Percentiles rank a stretch among this genome's conserved stretches.
These are phyloP conservation scores for Hozukius guyotensis DNA, from an alignment of 2,797 vertebrate species.

Conservation along the genomic window DNA sequence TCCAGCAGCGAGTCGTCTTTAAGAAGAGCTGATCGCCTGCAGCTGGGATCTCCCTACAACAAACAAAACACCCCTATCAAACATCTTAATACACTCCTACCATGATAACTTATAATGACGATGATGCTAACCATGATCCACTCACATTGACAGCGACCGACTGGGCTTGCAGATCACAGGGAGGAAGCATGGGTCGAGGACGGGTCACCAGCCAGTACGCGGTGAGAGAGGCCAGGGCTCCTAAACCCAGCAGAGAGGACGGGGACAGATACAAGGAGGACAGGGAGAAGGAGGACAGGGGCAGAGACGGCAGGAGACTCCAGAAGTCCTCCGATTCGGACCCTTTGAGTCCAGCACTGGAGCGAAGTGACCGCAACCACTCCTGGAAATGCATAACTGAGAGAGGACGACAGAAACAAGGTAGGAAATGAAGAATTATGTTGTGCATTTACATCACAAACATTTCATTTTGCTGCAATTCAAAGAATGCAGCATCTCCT, in stretches of 20 bases:
- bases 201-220: conserved; percentile 84
- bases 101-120: accelerated
- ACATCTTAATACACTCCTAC: not conserved
- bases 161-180: conserved; percentile 82
- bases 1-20: conserved; percentile 82
- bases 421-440: not conserved
- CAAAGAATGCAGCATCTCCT: not conserved
- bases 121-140: accelerated
- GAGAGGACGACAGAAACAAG: not conserved
- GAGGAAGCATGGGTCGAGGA: conserved; percentile 79
- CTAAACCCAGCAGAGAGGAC: conserved; percentile 82
- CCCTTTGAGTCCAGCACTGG: conserved; percentile 61
- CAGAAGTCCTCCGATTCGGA: conserved; percentile 72
- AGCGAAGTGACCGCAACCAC: conserved; percentile 80
- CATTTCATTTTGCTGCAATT: not conserved
- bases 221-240: conserved; percentile 83
- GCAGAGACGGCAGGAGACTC: conserved; percentile 71
- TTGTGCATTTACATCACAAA: not conserved
- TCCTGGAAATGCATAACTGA: conserved; percentile 85
- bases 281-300: conserved; percentile 67
- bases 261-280: conserved; percentile 70
- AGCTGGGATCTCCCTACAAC: conserved; percentile 78
- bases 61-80: not conserved
- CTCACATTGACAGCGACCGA: conserved; percentile 81
- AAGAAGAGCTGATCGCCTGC: conserved; percentile 82